These are phyloP conservation scores for Zaprionus nigranus DNA, from an alignment of 1,140 invertebrate genomes.

Conservation along the genomic window DNA sequence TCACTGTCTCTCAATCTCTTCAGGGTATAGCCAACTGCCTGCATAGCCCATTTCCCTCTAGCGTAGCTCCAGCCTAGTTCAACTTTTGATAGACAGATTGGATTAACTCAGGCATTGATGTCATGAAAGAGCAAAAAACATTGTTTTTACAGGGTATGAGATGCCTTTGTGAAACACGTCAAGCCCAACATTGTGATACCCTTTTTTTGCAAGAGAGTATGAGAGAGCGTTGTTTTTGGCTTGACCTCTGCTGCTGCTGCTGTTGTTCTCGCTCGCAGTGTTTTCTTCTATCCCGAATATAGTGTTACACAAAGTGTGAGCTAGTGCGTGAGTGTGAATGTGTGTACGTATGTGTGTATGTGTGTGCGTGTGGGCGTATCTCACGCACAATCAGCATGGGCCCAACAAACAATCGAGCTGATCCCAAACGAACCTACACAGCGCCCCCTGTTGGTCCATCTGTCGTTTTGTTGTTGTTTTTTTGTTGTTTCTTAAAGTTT, in stretches of 20 bases:
- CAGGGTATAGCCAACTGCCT: not conserved
- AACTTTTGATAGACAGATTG: not conserved
- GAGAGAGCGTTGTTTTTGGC: not conserved
- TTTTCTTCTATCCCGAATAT: not conserved
- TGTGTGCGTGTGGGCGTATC: conserved; percentile 26
- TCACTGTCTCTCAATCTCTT: not conserved
- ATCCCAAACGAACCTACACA: conserved; percentile 8
- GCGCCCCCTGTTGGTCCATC: conserved; percentile 33
- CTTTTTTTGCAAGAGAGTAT: not conserved
- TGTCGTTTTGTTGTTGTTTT: conserved; percentile 30
- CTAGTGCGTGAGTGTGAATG: conserved; percentile 1
- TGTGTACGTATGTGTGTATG: not conserved
- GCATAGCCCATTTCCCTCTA: not conserved
- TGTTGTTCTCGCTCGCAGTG: not conserved
- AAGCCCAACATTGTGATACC: not conserved
- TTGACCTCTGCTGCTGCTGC: conserved; percentile 13
- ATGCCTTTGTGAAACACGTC: not conserved
- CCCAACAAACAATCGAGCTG: conserved; percentile 23
- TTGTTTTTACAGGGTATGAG: not conserved
- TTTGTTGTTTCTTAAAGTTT: conserved; percentile 54
- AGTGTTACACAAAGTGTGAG: not conserved
- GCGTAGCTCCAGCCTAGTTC: not conserved
- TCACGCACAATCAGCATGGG: conserved; percentile 45
- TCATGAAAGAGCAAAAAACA: not conserved
- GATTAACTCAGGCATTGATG: conserved; percentile 7